Evolutionary conservation across 2,888 invertebrate genomes (phyloP), one percentile per base, ranked within the genome.

Genomic region (Pelosia muscerda): DNA sequence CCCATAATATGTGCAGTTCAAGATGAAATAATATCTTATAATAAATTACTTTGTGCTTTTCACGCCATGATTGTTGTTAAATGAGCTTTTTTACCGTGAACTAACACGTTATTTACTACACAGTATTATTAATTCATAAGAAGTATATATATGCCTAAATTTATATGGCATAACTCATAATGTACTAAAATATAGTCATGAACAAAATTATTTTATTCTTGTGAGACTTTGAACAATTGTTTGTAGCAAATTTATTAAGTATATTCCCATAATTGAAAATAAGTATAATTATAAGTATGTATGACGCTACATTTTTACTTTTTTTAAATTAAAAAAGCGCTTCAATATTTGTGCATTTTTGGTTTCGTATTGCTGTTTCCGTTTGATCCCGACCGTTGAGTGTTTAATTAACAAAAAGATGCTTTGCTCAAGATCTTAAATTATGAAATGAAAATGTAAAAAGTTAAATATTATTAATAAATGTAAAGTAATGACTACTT

Each of bases 71-170:
- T 55, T 15, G 26, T 25, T 26, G 6, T 49, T 49, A 49, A 49
- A n/a, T 49, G 8, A 49, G 8, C 38, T 28, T 61, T 25, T 59
- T 72, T 73, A 58, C 71, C 23, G 61, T 64, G 26, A 59, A 60
- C 22, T 19, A 58, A 68, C 61, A 66, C 60, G 53, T 73, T 58
- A 68, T 54, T 77, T 57, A 73, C 72, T 78, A 77, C 72, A 72
- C 65, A 56, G 73, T 79, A 80, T 31, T 58, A 78, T 74, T 76
- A 79, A 81, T 81, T 81, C 81, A 81, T 81, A 81, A 81, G 81
- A 81, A 79, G 76, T 81, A 73, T 76, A 78, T 71, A 75, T 63
- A 63, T 72, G 63, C 69, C 73, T 53, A 38, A 59, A 25, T 38
- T 59, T 66, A 63, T 54, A 69, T 61, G 57, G 42, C 61, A 10